Evolutionary conservation across 2,888 invertebrate genomes (phyloP).

Genomic region (Tipula unca): DNA sequence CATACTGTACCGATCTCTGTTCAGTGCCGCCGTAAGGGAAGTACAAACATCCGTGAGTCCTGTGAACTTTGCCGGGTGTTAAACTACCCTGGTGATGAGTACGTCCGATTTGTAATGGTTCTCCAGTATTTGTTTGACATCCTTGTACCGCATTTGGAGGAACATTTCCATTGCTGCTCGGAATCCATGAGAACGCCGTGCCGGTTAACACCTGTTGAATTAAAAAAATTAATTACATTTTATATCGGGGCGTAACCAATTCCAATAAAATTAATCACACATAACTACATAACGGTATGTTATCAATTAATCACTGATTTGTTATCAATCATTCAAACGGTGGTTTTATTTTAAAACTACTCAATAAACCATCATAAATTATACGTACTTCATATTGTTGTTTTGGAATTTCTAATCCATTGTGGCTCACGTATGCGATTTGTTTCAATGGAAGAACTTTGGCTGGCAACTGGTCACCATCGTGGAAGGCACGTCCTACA

Average conservation of each 20-base stretch:
- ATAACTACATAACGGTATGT: neutral
- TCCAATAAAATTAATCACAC: neutral
- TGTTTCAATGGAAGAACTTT: conserved; percentile 51
- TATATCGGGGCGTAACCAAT: neutral
- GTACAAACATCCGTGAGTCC: conserved; percentile 47
- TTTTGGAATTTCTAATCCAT: conserved; percentile 48
- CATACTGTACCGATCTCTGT: conserved; percentile 35
- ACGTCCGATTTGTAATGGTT: conserved; percentile 48
- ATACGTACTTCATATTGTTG: conserved; percentile 42
- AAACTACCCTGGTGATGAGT: conserved; percentile 47
- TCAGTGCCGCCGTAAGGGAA: conserved; percentile 43
- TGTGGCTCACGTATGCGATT: conserved; percentile 47
- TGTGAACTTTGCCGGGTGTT: conserved; percentile 52
- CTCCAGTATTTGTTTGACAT: conserved; percentile 46
- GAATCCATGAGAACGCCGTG: conserved; percentile 46
- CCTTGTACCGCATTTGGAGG: conserved; percentile 48
- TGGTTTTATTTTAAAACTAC: neutral
- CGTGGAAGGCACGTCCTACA: conserved; percentile 44
- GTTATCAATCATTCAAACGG: neutral
- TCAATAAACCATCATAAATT: neutral
- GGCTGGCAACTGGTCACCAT: conserved; percentile 53
- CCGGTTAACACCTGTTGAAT: conserved; percentile 42
- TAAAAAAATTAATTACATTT: too few species aligned
- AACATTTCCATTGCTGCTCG: conserved; percentile 39
- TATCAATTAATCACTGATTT: neutral